Evolutionary conservation across 1,140 invertebrate genomes (phyloP).

Genomic region (Aethina tumida): DNA sequence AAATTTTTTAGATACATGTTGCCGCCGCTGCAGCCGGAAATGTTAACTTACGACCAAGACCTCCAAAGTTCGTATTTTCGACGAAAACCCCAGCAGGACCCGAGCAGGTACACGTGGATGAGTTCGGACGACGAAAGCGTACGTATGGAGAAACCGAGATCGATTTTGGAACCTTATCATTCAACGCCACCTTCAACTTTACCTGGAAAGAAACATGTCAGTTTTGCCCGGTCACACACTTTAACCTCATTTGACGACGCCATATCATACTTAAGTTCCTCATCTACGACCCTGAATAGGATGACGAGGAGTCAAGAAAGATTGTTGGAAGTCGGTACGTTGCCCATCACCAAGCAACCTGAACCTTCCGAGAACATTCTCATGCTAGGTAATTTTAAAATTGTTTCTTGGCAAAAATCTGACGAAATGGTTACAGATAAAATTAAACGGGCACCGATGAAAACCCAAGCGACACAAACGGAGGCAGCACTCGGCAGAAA

Average conservation of each 20-base stretch:
- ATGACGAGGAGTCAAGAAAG: constrained; percentile 58
- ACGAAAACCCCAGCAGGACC: constrained; percentile 57
- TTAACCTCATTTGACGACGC: constrained; percentile 70
- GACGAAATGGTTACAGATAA: constrained; percentile 48
- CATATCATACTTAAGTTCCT: constrained; percentile 31
- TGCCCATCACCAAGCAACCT: constrained; percentile 38
- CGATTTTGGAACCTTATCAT: constrained; percentile 32
- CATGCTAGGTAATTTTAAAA: constrained; percentile 36
- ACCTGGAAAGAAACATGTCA: constrained; percentile 69
- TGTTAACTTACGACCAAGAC: constrained; percentile 53
- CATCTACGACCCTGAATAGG: constrained; percentile 39
- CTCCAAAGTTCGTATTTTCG: constrained; percentile 67
- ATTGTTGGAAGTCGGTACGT: constrained; percentile 44
- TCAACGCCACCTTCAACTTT: constrained; percentile 18
- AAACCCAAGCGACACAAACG: constrained; percentile 88
- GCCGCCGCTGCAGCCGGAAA: constrained; percentile 41
- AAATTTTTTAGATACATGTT: constrained; percentile 41
- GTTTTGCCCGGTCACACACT: constrained; percentile 78
- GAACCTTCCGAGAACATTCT: constrained; percentile 33
- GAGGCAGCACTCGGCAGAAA: constrained; percentile 61
- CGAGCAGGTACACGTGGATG: constrained; percentile 64
- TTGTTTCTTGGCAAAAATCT: not conserved
- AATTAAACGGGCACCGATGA: constrained; percentile 75
- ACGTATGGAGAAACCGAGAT: constrained; percentile 57
- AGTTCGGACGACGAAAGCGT: constrained; percentile 62